These are phyloP conservation scores for Mactra quadrangularis DNA, from an alignment of 1,140 invertebrate genomes.

Conservation along the genomic window DNA sequence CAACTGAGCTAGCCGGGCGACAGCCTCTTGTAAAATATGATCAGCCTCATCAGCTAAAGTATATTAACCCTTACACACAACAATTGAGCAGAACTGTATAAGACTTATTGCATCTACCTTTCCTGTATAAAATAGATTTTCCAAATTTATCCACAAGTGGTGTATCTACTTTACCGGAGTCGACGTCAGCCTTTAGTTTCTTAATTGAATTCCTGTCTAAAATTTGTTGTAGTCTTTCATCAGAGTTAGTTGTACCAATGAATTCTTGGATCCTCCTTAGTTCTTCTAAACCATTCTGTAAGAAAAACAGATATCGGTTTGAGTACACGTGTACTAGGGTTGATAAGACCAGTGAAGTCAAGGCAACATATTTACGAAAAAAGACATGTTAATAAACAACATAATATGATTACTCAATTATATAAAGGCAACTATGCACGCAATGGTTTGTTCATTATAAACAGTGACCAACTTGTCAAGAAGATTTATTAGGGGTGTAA, in stretches of 20 bases:
- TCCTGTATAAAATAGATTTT: constrained; percentile 20
- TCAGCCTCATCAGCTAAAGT: neutral
- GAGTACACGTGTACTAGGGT: no score
- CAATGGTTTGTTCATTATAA: no score
- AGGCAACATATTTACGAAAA: no score
- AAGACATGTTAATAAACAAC: no score
- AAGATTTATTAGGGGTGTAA: no score
- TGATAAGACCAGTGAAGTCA: no score
- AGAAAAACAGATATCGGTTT: no score
- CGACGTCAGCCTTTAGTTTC: neutral
- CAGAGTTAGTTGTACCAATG: neutral
- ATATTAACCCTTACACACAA: neutral
- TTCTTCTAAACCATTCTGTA: constrained; percentile 21
- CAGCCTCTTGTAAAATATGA: neutral
- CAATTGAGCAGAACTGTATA: neutral
- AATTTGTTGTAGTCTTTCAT: constrained; percentile 2
- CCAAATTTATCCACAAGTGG: neutral
- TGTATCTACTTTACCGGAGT: neutral
- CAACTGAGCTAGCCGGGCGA: no score
- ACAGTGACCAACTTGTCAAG: no score
- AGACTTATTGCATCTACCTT: constrained; percentile 24
- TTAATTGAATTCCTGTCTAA: neutral
- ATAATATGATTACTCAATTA: no score
- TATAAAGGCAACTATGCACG: no score
- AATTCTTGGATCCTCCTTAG: neutral